Base-by-base conservation (phyloP, 2,888 invertebrate genomes). In the Aquatica leii region DNA sequence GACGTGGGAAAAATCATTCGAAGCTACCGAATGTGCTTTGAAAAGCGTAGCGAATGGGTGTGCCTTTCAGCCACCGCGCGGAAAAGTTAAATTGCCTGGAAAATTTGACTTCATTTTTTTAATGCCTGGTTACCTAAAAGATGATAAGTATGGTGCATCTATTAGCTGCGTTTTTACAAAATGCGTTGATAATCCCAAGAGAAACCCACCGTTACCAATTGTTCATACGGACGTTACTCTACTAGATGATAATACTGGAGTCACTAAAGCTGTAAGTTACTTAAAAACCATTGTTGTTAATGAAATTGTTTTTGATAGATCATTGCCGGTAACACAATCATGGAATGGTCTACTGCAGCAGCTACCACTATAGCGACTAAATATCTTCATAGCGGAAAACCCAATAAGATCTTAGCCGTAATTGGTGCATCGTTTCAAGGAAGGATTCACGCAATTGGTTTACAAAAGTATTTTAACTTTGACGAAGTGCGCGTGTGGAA, bases 331-430 rank as follows among this genome's bases (percentile, higher is more conserved):
- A 84, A 82, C 1, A 82, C 83, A 59, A 84, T 87, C 18, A 87
- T 86, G 5, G 83, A 82, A 0, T 85, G 85, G 84, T 80, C 86
- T 63, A 87, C 87, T 1, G 86, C 86, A 0, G 83, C 85, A 11
- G 86, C 86, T 2, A 86, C 86, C 0, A 77, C 83, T 51, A 82
- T 85, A 1, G 86, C 86, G 9, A 86, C 86, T 1, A 84, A 85
- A 70, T 77, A 84, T 73, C 74, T 87, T 2, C 82, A 81, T 69
- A n/a, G 40, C 51, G 63, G 64, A 0, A 74, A 66, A 67, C 63
- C 69, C 56, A 67, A 73, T 46, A 69, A 73, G 34, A 70, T 79
- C 34, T 71, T 84, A 50, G 79, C 85, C 1, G 82, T 87, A 64
- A 69, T 86, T 2, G 87, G 87, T 1, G 83, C 85, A 31, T 86